A percentile compares a stretch with the other conserved stretches of the same genome.
Conservation (phyloP, 2,888 invertebrate species). For the Hofmannophila pseudospretella region DNA sequence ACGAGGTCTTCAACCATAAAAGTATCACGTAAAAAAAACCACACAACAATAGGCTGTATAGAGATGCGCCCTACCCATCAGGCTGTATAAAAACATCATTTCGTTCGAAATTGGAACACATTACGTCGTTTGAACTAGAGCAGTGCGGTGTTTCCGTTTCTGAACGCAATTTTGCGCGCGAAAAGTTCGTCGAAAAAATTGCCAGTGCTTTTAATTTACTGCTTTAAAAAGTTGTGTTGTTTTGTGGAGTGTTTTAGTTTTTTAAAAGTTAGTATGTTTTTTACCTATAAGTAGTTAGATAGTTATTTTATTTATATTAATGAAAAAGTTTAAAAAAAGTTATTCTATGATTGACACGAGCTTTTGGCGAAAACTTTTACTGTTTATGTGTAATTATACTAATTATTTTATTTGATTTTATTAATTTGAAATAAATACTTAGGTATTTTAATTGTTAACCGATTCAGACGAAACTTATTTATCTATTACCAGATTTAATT, state of each 20-base stretch:
- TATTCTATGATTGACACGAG: too few species aligned
- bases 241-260: neutral
- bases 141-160: conserved; percentile 28
- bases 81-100: conserved; percentile 58
- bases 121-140: conserved; percentile 43
- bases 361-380: too few species aligned
- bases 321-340: too few species aligned
- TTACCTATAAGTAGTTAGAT: neutral
- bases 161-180: conserved; percentile 29
- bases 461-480: too few species aligned
- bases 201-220: conserved; percentile 5
- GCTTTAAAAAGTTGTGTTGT: neutral
- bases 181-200: conserved; percentile 15
- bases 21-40: conserved; percentile 11
- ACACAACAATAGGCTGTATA: conserved; percentile 30
- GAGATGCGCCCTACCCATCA: conserved; percentile 41
- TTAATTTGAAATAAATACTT: too few species aligned
- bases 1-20: conserved; percentile 1
- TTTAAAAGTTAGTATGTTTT: neutral
- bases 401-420: too few species aligned
- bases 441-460: too few species aligned
- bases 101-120: conserved; percentile 44
- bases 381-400: too few species aligned
- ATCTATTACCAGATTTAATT: too few species aligned
- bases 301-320: too few species aligned